Conservation (phyloP, 2,888 invertebrate genomes). For the Hesperia comma region DNA sequence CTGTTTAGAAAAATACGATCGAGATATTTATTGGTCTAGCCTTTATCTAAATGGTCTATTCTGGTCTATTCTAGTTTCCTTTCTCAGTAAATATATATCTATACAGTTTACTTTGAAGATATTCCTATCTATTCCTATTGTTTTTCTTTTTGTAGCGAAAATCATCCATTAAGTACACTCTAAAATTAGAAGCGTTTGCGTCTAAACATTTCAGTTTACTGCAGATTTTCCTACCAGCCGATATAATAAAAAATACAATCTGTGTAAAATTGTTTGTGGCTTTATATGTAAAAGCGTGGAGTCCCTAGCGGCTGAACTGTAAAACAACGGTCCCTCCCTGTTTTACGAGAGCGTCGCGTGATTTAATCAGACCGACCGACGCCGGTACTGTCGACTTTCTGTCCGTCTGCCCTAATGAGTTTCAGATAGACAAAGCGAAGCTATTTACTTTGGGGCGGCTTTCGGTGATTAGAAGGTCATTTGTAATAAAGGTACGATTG, state of each 20-base stretch:
- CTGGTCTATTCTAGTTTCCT: too few species aligned
- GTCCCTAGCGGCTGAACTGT: background rate
- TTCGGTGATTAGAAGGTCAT: conserved; percentile 15
- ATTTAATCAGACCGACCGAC: conserved; percentile 30
- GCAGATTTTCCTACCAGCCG: too few species aligned
- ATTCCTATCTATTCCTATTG: too few species aligned
- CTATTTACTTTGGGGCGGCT: conserved; percentile 22
- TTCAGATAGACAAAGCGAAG: conserved; percentile 30
- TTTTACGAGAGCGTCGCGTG: conserved; percentile 35
- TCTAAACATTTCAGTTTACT: too few species aligned
- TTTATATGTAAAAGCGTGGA: conserved; percentile 3
- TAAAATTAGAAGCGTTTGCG: too few species aligned
- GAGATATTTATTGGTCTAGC: background rate
- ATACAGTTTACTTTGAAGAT: too few species aligned
- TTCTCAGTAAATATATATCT: too few species aligned
- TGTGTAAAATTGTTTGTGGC: too few species aligned
- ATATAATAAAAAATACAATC: too few species aligned
- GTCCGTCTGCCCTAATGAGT: conserved; percentile 20
- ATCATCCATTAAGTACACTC: too few species aligned
- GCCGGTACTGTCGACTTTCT: background rate
- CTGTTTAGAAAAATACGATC: background rate
- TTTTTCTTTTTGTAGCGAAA: too few species aligned
- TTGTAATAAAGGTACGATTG: conserved; percentile 8
- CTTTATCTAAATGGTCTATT: too few species aligned
- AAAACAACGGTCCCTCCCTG: conserved; percentile 25